phyloP scores from a whole-genome alignment of 2,797 vertebrate species.

The Coluber constrictor region DNA sequence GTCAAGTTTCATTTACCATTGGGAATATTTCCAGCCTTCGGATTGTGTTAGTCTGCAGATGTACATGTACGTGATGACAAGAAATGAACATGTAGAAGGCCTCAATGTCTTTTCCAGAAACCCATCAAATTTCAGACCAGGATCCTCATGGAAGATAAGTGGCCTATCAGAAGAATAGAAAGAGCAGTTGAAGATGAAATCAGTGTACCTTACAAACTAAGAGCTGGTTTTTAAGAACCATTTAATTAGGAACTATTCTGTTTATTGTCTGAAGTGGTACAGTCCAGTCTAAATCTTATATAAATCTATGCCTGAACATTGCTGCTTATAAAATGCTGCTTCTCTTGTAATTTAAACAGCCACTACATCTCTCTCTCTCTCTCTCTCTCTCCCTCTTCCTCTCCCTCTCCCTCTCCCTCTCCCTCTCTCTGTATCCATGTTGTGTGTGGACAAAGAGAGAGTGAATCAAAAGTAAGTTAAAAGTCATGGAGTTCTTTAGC shows the following conservation, averaged over 20 bases:
- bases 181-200: background rate
- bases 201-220: background rate
- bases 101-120: background rate
- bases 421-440: too few relatives aligned
- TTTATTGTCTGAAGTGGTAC: background rate
- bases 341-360: background rate
- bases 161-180: background rate
- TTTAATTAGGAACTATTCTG: background rate
- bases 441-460: background rate
- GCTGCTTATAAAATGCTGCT: background rate
- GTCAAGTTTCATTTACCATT: background rate
- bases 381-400: too few relatives aligned
- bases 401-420: too few relatives aligned
- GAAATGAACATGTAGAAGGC: background rate
- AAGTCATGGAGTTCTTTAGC: background rate
- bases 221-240: background rate
- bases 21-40: background rate
- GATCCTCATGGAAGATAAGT: background rate
- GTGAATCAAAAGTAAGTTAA: background rate
- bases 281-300: background rate
- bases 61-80: background rate
- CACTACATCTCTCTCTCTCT: background rate
- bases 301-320: background rate
- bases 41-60: background rate
- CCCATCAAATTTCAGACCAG: background rate